phyloP scores from a whole-genome alignment of 2,888 invertebrate genomes.

The Athrips mouffetella region DNA sequence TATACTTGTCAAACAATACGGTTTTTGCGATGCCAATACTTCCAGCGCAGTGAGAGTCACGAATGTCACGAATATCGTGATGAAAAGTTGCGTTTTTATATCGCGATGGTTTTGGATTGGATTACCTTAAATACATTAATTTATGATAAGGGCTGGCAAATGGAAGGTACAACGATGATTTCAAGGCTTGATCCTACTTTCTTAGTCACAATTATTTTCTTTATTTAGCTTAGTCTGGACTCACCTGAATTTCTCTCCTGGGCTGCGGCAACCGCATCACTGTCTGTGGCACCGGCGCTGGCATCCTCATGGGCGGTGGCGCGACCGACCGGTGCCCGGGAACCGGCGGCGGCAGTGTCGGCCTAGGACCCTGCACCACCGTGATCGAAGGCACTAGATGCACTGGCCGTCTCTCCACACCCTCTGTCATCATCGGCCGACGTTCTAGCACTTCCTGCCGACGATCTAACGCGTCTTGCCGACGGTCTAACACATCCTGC shows the following conservation, averaged over 20 bases:
- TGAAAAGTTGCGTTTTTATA: not conserved
- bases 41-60: not conserved
- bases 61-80: not conserved
- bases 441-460: not conserved
- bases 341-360: slow-evolving; percentile 42
- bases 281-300: slow-evolving; percentile 46
- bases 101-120: too few species aligned
- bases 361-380: slow-evolving; percentile 50
- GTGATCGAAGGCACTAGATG: slow-evolving; percentile 53
- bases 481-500: slow-evolving; percentile 4
- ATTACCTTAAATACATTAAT: too few species aligned
- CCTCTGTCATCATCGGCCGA: not conserved
- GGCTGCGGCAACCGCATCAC: slow-evolving; percentile 54
- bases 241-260: slow-evolving; percentile 66
- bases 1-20: slow-evolving; percentile 22
- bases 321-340: slow-evolving; percentile 54
- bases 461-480: not conserved
- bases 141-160: too few species aligned
- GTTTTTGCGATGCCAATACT: slow-evolving; percentile 17
- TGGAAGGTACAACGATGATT: too few species aligned
- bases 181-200: too few species aligned
- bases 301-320: slow-evolving; percentile 63
- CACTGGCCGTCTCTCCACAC: slow-evolving; percentile 41
- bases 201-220: too few species aligned
- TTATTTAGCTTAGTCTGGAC: too few species aligned